Percentiles rank a stretch among this genome's conserved stretches.
phyloP scores from a whole-genome alignment of 2,888 invertebrate species.

The Watsonalla cultraria region DNA sequence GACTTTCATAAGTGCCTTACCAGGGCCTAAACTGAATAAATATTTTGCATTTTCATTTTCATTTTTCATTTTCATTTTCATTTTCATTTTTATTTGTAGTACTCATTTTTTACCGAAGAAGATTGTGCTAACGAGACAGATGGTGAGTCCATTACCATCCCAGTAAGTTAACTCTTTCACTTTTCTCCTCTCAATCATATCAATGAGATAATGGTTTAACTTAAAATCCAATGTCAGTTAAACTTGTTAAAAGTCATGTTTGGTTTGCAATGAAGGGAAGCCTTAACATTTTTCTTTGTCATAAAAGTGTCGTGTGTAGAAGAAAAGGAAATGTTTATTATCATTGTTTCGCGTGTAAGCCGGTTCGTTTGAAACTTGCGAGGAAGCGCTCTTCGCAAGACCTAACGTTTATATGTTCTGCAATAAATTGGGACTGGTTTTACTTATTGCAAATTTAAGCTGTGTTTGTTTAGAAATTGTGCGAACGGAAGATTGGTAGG shows the following conservation, averaged over 20 bases:
- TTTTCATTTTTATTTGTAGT: too few relatives aligned
- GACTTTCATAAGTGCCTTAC: too few relatives aligned
- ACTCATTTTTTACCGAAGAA: too few relatives aligned
- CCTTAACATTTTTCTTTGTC: constrained; percentile 16
- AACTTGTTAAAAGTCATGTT: not conserved
- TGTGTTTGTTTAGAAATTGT: constrained; percentile 5
- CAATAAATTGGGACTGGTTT: constrained; percentile 19
- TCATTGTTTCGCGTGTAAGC: constrained; percentile 16
- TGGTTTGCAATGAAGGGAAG: constrained; percentile 8
- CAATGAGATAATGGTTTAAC: not conserved
- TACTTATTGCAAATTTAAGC: constrained; percentile 15
- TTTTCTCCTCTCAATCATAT: too few relatives aligned
- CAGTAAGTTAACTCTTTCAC: too few relatives aligned
- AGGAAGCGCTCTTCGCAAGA: constrained; percentile 15
- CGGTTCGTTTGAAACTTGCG: constrained; percentile 20
- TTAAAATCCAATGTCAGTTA: not conserved
- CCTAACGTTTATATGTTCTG: constrained; percentile 21
- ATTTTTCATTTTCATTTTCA: too few relatives aligned
- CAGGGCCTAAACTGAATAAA: too few relatives aligned
- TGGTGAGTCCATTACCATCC: too few relatives aligned
- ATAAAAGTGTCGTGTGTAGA: constrained; percentile 19
- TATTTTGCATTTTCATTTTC: too few relatives aligned
- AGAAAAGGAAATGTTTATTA: constrained; percentile 17
- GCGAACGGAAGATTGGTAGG: not conserved
- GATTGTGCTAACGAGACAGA: too few relatives aligned